phyloP scores from a whole-genome alignment of 2,113 vertebrate species.

The Pygathrix nemaeus region DNA sequence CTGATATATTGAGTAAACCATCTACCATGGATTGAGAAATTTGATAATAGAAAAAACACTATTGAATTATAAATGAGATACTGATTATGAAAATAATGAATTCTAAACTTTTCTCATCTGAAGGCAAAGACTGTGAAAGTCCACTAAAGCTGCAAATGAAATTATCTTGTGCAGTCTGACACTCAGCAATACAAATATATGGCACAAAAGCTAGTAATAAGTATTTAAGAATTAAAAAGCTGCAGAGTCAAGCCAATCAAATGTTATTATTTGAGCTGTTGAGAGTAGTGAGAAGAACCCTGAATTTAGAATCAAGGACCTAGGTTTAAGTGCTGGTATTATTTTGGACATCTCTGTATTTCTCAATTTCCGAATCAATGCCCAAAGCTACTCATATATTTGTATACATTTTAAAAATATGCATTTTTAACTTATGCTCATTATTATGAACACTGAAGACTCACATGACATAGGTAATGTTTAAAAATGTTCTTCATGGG shows the following conservation, averaged over 20 bases:
- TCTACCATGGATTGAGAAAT: neutral
- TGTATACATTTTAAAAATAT: neutral
- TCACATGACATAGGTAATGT: neutral
- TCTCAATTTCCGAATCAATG: neutral
- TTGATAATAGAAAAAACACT: neutral
- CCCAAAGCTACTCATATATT: neutral
- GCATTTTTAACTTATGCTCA: neutral
- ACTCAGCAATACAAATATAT: neutral
- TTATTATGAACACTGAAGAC: neutral
- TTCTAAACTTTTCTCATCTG: neutral
- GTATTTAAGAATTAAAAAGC: slow-evolving; percentile 11
- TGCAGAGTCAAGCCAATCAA: neutral
- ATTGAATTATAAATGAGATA: neutral
- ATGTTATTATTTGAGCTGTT: neutral
- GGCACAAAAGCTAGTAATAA: neutral
- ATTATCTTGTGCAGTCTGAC: neutral
- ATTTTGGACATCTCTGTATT: neutral
- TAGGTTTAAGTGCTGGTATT: neutral
- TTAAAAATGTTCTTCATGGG: neutral
- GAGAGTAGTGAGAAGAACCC: neutral
- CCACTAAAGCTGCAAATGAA: neutral
- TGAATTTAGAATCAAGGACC: neutral
- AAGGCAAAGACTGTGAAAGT: slow-evolving; percentile 9
- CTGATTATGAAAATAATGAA: neutral
- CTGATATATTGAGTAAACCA: neutral